Evolutionary conservation across 2,797 vertebrate genomes (phyloP), one percentile per base, ranked within the genome.

Genomic region (Psittacula echo): DNA sequence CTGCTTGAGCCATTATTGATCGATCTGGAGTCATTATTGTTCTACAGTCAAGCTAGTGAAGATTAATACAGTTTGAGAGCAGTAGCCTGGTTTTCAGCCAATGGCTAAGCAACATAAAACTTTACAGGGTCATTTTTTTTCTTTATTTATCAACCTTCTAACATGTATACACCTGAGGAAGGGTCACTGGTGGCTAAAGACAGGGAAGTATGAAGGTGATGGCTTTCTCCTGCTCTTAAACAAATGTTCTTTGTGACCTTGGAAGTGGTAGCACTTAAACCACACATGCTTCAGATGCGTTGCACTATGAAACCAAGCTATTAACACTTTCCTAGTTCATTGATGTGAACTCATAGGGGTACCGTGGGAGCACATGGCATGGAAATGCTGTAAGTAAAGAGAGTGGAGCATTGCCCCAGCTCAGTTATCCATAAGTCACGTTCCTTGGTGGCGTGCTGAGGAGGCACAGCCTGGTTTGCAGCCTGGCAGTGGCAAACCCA

Each of bases 351-450:
- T 83, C 30, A 1, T 1, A 0, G 30, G 54, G 47, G 13, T 54
- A 30, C 44, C 23, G 1, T 3, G 27, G 68, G 44, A 45, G 50
- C 61, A 12, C 2, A 18, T 4, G 12, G 56, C 1, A 11, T 56
- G 70, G 85, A 71, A 83, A 34, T 50, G 27, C 79, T 88, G 13
- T 16, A 10, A 45, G 44, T 13, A 13, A 65, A 39, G 54, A 22
- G n/a, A 44, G 19, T 2, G 72, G 29, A 82, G 34, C 4, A 0
- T 37, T 44, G 22, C 6, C 15, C 44, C 9, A 3, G 37, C 45
- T 32, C 5, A 14, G 12, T 34, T 56, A 14, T 39, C 58, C 37
- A 0, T 12, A 0, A 9, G 7, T 51, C 20, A 2, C 0, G 0
- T 24, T 85, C 44, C 45, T n/a, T 23, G 21, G 9, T 15, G 34